These are phyloP conservation scores for Diadophis punctatus DNA, from an alignment of 2,113 vertebrate genomes.

Conservation along the genomic window DNA sequence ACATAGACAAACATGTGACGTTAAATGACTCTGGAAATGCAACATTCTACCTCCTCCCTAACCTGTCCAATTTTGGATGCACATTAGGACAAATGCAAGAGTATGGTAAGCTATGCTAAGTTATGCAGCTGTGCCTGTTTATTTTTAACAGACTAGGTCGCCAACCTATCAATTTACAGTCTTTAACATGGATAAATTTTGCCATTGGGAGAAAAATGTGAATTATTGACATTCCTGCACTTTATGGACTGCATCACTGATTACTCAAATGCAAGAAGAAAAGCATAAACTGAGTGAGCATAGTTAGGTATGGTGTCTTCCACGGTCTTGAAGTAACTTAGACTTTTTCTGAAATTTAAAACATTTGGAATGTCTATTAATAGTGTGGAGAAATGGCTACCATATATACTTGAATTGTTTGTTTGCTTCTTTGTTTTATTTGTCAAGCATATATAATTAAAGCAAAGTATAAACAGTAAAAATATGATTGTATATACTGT, in stretches of 20 bases:
- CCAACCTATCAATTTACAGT: conserved; percentile 17
- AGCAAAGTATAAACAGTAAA: too few species aligned
- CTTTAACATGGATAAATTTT: conserved; percentile 19
- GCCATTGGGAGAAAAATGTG: background rate
- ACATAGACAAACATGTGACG: background rate
- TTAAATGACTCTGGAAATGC: conserved; percentile 17
- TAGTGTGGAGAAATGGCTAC: background rate
- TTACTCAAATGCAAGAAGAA: background rate
- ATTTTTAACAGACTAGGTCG: background rate
- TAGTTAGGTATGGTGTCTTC: background rate
- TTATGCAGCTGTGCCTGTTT: background rate
- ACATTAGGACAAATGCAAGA: conserved; percentile 13
- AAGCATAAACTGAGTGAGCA: background rate
- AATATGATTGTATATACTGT: too few species aligned
- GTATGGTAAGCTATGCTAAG: background rate
- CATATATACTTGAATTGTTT: background rate
- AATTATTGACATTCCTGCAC: background rate
- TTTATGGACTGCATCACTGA: background rate
- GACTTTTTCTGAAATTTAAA: background rate
- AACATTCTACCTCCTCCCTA: conserved; percentile 11
- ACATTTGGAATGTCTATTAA: background rate
- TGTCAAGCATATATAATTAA: too few species aligned
- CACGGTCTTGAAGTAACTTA: background rate
- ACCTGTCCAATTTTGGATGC: conserved; percentile 22
- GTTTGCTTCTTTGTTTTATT: too few species aligned